Conservation (phyloP, 2,888 invertebrate genomes). For the Melangyna quadrimaculata region DNA sequence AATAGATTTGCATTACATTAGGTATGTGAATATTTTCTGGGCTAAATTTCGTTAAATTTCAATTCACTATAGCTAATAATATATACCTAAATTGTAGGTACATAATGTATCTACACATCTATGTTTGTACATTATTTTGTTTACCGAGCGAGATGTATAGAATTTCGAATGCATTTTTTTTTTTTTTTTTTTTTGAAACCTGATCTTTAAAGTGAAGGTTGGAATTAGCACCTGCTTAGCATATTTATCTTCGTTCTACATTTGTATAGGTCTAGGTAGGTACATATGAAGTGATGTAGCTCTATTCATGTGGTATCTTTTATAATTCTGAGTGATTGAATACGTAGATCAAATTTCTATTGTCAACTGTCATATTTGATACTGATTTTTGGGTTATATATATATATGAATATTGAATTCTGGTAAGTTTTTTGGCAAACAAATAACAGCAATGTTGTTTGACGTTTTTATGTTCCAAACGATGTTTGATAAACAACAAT, state of each 20-base stretch:
- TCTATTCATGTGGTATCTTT: not conserved
- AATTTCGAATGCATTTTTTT: conserved; percentile 27
- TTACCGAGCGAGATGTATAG: not conserved
- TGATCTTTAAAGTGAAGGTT: conserved; percentile 32
- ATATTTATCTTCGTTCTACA: not conserved
- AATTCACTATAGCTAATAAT: not conserved
- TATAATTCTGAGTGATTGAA: not conserved
- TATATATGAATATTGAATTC: not conserved
- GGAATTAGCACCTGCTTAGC: conserved; percentile 27
- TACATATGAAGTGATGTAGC: not conserved
- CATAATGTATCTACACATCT: not conserved
- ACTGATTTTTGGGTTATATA: not conserved
- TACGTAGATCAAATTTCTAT: not conserved
- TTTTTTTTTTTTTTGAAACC: conserved; percentile 24
- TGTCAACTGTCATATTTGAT: conserved; percentile 1
- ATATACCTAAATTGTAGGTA: not conserved
- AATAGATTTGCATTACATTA: not conserved
- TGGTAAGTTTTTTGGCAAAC: not conserved
- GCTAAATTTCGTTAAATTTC: not conserved
- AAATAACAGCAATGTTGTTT: too few relatives aligned
- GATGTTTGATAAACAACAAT: too few relatives aligned
- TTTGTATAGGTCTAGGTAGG: not conserved
- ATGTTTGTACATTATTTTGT: not conserved
- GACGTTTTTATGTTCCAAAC: too few relatives aligned
- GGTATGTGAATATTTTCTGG: not conserved